A percentile compares a stretch with the other conserved stretches of the same genome.
phyloP scores from a whole-genome alignment of 1,140 invertebrate species.

The Belonocnema kinseyi region DNA sequence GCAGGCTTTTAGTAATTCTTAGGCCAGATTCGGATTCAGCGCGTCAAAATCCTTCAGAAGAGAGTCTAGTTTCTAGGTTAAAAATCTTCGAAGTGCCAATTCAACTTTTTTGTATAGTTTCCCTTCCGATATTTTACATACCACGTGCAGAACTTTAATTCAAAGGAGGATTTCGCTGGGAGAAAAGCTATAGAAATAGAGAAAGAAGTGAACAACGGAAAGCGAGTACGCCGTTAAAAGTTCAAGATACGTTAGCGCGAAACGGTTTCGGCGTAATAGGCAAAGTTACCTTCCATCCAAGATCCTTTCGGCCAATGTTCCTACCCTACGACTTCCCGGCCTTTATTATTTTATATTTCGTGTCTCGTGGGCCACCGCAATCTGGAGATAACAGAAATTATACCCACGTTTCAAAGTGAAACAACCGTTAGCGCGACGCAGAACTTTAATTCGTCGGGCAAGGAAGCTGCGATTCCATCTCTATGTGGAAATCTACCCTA shows the following conservation, averaged over 20 bases:
- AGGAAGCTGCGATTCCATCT: slow-evolving; percentile 57
- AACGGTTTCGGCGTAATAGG: slow-evolving; percentile 72
- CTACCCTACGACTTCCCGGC: slow-evolving; percentile 38
- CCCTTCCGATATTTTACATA: background rate
- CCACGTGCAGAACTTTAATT: background rate
- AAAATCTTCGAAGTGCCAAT: too few relatives aligned
- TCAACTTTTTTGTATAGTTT: too few relatives aligned
- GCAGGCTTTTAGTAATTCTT: too few relatives aligned
- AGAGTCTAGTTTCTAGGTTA: too few relatives aligned
- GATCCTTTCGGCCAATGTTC: slow-evolving; percentile 24
- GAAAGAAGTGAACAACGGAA: slow-evolving; percentile 33
- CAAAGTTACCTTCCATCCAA: slow-evolving; percentile 62
- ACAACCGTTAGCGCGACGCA: slow-evolving; percentile 68
- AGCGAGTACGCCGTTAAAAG: slow-evolving; percentile 66
- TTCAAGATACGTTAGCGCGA: slow-evolving; percentile 69
- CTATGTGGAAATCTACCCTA: slow-evolving; percentile 40
- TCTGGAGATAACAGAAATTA: slow-evolving; percentile 73
- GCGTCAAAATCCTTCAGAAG: too few relatives aligned
- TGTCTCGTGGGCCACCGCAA: slow-evolving; percentile 54
- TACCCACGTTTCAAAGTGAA: slow-evolving; percentile 66
- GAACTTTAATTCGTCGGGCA: slow-evolving; percentile 67
- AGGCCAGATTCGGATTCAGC: too few relatives aligned
- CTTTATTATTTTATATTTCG: slow-evolving; percentile 75
- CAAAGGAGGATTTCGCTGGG: background rate
- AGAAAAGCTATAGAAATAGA: slow-evolving; percentile 37